A percentile compares a stretch with the other conserved stretches of the same genome.
Conservation (phyloP, 2,113 vertebrate genomes). For the Ia io region DNA sequence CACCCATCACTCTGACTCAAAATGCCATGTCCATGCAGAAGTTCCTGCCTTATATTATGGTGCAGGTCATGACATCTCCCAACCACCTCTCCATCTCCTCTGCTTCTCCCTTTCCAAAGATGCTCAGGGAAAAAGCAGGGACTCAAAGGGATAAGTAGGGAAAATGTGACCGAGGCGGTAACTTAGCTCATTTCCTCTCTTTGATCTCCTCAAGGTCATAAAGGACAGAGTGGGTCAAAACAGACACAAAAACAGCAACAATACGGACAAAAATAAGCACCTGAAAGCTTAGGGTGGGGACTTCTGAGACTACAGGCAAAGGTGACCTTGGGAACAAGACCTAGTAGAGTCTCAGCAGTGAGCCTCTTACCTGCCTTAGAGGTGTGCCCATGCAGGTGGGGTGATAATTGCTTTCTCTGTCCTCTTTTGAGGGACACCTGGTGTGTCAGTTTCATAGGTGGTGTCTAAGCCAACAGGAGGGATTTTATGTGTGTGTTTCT, state of each 20-base stretch:
- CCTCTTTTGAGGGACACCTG: slow-evolving; percentile 34
- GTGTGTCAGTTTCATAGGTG: background rate
- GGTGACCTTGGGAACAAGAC: background rate
- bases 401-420: slow-evolving; percentile 59
- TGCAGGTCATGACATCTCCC: background rate
- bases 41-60: background rate
- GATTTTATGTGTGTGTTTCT: background rate
- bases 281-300: background rate
- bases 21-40: background rate
- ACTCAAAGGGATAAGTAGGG: background rate
- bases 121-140: background rate
- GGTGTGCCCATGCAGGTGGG: background rate
- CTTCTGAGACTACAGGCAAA: background rate
- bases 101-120: background rate
- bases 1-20: background rate
- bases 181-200: background rate
- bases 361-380: background rate
- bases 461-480: background rate
- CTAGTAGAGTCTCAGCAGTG: background rate
- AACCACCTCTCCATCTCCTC: background rate
- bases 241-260: background rate
- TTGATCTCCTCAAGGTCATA: background rate
- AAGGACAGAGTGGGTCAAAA: background rate
- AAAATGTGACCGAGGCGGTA: background rate
- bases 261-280: background rate